Conservation (phyloP, 2,888 invertebrate species). For the Villa cingulata region DNA sequence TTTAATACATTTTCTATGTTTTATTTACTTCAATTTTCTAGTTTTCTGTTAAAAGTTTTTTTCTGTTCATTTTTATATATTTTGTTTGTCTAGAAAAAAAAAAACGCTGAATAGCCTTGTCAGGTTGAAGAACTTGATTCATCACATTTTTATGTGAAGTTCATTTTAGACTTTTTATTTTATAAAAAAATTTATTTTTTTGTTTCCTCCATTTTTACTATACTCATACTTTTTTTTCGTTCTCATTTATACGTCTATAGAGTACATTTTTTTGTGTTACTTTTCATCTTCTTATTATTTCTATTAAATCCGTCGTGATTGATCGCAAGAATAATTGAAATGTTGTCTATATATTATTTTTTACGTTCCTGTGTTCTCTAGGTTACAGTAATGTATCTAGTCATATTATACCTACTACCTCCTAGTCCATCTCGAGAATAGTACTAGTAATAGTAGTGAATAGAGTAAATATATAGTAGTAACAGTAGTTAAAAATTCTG, state of each 20-base stretch:
- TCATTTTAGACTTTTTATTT: not conserved
- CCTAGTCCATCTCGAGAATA: no score
- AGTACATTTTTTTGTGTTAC: no score
- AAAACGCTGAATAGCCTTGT: slow-evolving; percentile 5
- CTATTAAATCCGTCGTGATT: not conserved
- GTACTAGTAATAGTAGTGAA: no score
- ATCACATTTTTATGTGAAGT: slow-evolving; percentile 1
- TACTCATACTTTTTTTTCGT: not conserved
- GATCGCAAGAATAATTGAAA: not conserved
- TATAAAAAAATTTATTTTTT: not conserved
- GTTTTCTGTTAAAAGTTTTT: not conserved
- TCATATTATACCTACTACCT: no score
- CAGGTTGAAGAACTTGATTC: slow-evolving; percentile 6
- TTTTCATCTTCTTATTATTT: no score
- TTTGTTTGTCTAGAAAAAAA: not conserved
- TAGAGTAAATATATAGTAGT: no score
- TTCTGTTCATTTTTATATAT: not conserved
- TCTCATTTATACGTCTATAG: no score
- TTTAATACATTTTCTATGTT: not conserved
- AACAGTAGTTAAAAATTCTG: not conserved
- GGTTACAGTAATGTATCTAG: no score
- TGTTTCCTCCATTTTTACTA: not conserved
- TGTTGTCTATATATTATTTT: not conserved
- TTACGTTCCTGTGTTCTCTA: no score
- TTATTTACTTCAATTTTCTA: not conserved